phyloP scores from a whole-genome alignment of 2,797 vertebrate species.

The Gorsachius magnificus region DNA sequence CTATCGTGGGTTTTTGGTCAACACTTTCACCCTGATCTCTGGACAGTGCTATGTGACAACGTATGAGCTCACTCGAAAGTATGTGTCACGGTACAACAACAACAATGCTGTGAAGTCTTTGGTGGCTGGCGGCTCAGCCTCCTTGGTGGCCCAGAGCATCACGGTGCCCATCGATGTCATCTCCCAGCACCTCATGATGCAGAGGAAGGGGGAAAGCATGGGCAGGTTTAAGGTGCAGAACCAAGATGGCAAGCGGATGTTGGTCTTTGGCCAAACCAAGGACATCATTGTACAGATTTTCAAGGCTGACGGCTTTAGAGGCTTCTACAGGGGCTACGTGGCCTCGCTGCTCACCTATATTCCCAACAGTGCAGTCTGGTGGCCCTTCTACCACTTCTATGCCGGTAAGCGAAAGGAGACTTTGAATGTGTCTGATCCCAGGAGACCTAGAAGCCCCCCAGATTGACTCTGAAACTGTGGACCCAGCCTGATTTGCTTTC shows the following conservation, averaged over 20 bases:
- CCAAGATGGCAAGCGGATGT: conserved; percentile 53
- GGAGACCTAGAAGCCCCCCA: neutral
- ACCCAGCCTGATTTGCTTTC: rapidly evolving
- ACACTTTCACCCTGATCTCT: conserved; percentile 94
- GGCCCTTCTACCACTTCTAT: conserved; percentile 99
- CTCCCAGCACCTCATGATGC: conserved; percentile 99
- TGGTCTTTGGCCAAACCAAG: conserved; percentile 90
- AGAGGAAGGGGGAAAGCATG: conserved; percentile 86
- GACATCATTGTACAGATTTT: conserved; percentile 93
- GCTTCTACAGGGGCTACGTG: conserved; percentile 95
- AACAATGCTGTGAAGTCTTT: conserved; percentile 93
- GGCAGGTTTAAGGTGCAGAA: conserved; percentile 83
- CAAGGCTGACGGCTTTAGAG: conserved; percentile 85
- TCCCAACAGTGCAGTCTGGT: conserved; percentile 97
- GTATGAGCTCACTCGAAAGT: conserved; percentile 93
- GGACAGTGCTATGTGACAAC: conserved; percentile 98
- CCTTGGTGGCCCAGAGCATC: conserved; percentile 96
- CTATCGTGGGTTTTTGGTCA: conserved; percentile 95
- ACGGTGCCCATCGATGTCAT: conserved; percentile 94
- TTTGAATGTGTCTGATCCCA: rapidly evolving
- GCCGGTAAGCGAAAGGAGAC: conserved; percentile 79
- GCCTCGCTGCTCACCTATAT: conserved; percentile 97
- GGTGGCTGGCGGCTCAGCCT: conserved; percentile 93
- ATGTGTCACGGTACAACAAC: conserved; percentile 87
- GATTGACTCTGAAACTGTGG: rapidly evolving